Evolutionary conservation across 2,113 vertebrate species (phyloP).

Genomic region (Pelvicachromis taeniatus): DNA sequence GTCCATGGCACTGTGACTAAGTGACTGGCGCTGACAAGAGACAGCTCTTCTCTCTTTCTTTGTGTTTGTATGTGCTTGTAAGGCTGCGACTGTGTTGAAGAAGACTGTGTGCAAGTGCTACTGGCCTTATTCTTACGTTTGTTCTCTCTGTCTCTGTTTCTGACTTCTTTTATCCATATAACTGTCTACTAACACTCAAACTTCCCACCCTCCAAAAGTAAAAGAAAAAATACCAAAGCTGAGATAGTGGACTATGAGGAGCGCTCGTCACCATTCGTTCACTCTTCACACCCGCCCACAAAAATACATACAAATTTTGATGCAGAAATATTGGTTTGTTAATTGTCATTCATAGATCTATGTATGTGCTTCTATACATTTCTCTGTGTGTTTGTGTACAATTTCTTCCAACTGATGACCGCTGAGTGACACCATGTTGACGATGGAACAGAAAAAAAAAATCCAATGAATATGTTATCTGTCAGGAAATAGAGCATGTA

Average conservation of each 20-base stretch:
- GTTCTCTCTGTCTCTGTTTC: slow-evolving; percentile 27
- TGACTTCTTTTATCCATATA: slow-evolving; percentile 43
- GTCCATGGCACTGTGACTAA: slow-evolving; percentile 51
- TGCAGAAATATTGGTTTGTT: not conserved
- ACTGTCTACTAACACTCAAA: slow-evolving; percentile 20
- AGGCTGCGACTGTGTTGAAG: not conserved
- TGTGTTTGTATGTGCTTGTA: not conserved
- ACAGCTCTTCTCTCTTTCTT: slow-evolving; percentile 12
- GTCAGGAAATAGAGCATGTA: slow-evolving; percentile 1
- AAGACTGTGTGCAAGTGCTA: slow-evolving; percentile 11
- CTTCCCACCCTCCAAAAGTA: not conserved
- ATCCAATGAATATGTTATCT: slow-evolving; percentile 33
- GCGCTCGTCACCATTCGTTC: slow-evolving; percentile 39
- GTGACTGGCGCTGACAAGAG: slow-evolving; percentile 50
- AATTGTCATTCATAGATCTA: not conserved
- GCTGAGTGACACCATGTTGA: slow-evolving; percentile 11
- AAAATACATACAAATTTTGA: not conserved
- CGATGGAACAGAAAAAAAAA: not conserved
- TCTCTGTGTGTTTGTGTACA: not conserved
- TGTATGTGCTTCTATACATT: not conserved
- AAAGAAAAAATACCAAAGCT: not conserved
- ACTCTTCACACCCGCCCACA: not conserved
- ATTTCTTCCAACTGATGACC: not conserved
- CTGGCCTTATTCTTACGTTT: slow-evolving; percentile 37
- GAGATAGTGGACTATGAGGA: not conserved